Evolutionary conservation across 2,797 vertebrate genomes (phyloP).

Genomic region (Melanogrammus aeglefinus): DNA sequence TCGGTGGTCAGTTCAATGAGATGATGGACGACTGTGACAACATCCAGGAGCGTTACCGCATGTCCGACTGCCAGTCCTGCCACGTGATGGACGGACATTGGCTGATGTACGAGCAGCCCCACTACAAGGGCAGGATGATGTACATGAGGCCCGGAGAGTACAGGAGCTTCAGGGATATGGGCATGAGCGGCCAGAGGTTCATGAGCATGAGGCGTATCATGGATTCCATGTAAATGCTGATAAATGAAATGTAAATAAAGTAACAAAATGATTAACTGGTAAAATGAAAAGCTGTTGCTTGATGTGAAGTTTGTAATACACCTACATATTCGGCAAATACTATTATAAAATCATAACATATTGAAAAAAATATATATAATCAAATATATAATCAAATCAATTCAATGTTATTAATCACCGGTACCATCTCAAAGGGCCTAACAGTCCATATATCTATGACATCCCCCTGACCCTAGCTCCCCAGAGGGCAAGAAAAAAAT

Average conservation of each 20-base stretch:
- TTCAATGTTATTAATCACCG: no score
- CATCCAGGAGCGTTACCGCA: slow-evolving; percentile 1
- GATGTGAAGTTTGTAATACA: not conserved
- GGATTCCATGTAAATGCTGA: slow-evolving; percentile 35
- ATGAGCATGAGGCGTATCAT: slow-evolving; percentile 65
- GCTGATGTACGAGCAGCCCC: slow-evolving; percentile 66
- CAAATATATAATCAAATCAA: no score
- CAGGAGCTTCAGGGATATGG: slow-evolving; percentile 66
- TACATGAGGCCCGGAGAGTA: slow-evolving; percentile 70
- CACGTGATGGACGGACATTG: slow-evolving; percentile 42
- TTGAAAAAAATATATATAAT: no score
- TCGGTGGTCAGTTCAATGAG: not conserved
- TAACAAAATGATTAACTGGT: not conserved
- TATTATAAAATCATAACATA: not conserved
- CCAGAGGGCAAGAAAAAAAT: no score
- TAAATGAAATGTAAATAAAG: not conserved
- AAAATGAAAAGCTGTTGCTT: not conserved
- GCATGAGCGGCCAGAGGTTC: slow-evolving; percentile 47
- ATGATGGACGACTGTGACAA: not conserved
- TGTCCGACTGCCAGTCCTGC: slow-evolving; percentile 3
- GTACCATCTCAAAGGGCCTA: no score
- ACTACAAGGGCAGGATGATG: slow-evolving; percentile 63
- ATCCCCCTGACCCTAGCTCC: no score
- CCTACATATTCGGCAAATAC: not conserved
- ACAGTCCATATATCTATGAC: no score